Evolutionary conservation across 1,140 invertebrate genomes (phyloP).

Genomic region (Rhizoglyphus robini): DNA sequence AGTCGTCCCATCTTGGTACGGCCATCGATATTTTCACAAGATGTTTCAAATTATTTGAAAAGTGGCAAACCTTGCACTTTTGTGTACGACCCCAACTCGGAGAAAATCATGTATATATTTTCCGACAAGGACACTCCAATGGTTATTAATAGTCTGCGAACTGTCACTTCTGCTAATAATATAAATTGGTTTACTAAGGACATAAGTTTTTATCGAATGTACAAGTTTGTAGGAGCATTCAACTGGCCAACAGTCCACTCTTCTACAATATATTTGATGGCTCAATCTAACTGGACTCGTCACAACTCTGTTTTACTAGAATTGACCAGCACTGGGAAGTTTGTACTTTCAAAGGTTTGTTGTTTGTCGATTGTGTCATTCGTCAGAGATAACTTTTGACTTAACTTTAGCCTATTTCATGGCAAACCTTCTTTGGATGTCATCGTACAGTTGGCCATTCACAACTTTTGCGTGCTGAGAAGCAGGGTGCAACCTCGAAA

Average conservation of each 20-base stretch:
- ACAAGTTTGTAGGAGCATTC: constrained; percentile 4
- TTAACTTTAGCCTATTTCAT: not conserved
- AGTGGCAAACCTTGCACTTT: not conserved
- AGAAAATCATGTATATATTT: constrained; percentile 1
- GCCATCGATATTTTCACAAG: not conserved
- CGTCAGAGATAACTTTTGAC: no score
- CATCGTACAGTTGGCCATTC: not conserved
- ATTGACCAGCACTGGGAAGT: not conserved
- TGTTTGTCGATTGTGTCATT: no score
- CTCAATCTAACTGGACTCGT: not conserved
- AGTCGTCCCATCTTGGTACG: not conserved
- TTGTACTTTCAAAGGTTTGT: no score
- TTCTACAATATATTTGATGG: not conserved
- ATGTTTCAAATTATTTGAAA: not conserved
- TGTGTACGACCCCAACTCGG: not conserved
- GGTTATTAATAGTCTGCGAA: constrained; percentile 1
- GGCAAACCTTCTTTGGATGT: not conserved
- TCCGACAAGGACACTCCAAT: not conserved
- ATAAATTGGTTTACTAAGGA: not conserved
- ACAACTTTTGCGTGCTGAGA: not conserved
- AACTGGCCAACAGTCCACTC: not conserved
- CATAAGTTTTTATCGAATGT: not conserved
- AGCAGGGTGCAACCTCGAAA: not conserved
- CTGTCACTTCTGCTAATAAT: not conserved
- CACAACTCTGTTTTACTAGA: not conserved